Evolutionary conservation across 2,797 vertebrate genomes (phyloP), one percentile per base, ranked within the genome.

Genomic region (Siniperca scherzeri): DNA sequence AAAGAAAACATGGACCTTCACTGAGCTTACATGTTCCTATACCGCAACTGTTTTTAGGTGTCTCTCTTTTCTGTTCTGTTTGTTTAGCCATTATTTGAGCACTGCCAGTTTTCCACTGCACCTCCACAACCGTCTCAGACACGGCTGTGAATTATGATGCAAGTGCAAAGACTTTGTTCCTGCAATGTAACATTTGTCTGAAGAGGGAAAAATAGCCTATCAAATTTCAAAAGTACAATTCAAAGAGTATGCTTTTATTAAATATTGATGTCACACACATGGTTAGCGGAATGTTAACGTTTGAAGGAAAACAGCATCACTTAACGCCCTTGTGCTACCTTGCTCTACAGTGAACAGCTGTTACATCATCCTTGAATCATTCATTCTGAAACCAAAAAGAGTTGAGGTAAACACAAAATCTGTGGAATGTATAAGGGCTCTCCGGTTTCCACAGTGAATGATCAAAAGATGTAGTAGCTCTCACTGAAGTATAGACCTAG

Each of bases 361-460:
- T 92, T 94, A 87, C 93, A 93, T 95, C 94, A 93, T 74, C 83
- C 77, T 94, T 93, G 88, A 91, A 85, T 94, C 91, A 94, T 86
- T 89, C 82, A 88, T 81, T 88, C 82, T 85, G 77, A 85, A 86
- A 89, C 74, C 75, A 74, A 75, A 89, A 89, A 53, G 80, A 84
- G 80, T 91, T 46, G 80, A 90, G 79, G 89, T 88, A 92, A 93
- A 93, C 84, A 90, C 68, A 84, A 89, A 92, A 93, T 83, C 78
- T 55, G 53, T 78, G 65, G 80, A 89, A 90, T 80, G 78, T 81
- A 88, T 84, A 87, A 80, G 21, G 50, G 57, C 59, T 87, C 57
- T 79, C 53, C 64, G 60, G 73, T 83, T 82, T 88, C 71, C 68
- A 79, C 70, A 73, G 68, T 33, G 53, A 88, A 74, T 64, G 72